Evolutionary conservation across 2,888 invertebrate species (phyloP), one percentile per base, ranked within the genome.

Genomic region (Prosapia bicincta): DNA sequence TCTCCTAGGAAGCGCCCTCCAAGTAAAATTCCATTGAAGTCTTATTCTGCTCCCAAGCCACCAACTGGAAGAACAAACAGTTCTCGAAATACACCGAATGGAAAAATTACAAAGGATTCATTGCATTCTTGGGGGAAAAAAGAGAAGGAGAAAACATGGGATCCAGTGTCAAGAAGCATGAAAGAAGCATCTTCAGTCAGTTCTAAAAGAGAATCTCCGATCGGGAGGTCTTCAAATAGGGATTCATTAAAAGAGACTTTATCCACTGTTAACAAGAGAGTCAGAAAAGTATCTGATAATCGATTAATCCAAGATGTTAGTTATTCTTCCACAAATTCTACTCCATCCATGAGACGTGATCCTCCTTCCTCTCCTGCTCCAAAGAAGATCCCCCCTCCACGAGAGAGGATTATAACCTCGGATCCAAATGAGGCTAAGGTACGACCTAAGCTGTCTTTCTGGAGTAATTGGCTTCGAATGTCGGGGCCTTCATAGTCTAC

Each of bases 371-470:
- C 72, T 54, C 68, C 77, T 26, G 72, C 76, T 72, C 71, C 73
- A 26, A 72, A 75, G 70, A 76, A 78, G 71, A 73, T 72, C 26
- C 76, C 74, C 38, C 32, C 71, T 38, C 68, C 67, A 43, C 72
- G 71, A 75, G 76, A 71, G 74, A 77, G 78, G 76, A 77, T 72
- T 68, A 74, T 76, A 66, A 74, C 69, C 70, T 77, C 74, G 43
- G 78, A 78, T 77, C 78, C 73, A 67, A 78, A 76, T 71, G 89
- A 89, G 84, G 83, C 84, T 84, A 92, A 92, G 92, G 92, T 92
- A 90, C 92, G 92, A 84, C 85, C 88, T 82, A 89, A 89, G 86
- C 88, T 89, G 85, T 88, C 88, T 85, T 90, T 91, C 88, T 92
- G 91, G 91, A 89, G 88, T 87, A 88, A 85, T 86, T 88, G 89